phyloP scores from a whole-genome alignment of 35 echinoderm and acorn worm genomes.

The Acanthaster planci region DNA sequence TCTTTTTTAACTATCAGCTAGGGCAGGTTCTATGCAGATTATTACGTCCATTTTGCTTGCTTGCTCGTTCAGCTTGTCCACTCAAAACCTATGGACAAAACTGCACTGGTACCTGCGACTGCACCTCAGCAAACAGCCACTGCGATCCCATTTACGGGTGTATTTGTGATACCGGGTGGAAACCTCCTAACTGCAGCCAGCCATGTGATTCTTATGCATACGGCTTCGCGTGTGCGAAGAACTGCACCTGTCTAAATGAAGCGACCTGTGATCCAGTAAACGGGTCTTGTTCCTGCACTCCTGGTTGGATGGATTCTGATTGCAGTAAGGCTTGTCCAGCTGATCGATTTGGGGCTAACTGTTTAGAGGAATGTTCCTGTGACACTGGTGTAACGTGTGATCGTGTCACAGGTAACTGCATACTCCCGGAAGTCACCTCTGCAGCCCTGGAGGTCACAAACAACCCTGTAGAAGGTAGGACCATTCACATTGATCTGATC shows the following conservation, averaged over 20 bases:
- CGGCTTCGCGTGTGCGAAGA: conserved; percentile 48
- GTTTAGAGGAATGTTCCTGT: conserved; percentile 58
- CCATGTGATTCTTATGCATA: conserved; percentile 42
- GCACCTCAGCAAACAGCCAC: conserved; percentile 9
- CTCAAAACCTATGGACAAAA: conserved; percentile 32
- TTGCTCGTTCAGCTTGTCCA: conserved; percentile 29
- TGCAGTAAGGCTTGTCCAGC: conserved; percentile 63
- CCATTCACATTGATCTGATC: too few relatives aligned
- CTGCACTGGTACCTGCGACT: conserved; percentile 38
- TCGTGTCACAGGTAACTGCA: conserved; percentile 74
- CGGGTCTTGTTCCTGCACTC: conserved; percentile 61
- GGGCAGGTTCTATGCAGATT: too few relatives aligned
- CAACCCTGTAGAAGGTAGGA: too few relatives aligned
- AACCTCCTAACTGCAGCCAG: conserved; percentile 13
- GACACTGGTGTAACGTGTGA: conserved; percentile 62
- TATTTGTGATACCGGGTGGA: conserved; percentile 19
- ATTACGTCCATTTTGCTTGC: too few relatives aligned
- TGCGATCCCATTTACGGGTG: neutral
- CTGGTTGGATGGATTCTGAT: conserved; percentile 59
- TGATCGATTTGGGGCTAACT: conserved; percentile 62
- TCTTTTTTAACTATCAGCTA: too few relatives aligned
- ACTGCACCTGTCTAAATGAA: conserved; percentile 76
- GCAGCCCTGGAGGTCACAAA: too few relatives aligned
- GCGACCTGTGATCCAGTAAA: conserved; percentile 67
- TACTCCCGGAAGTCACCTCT: too few relatives aligned